Evolutionary conservation across 1,140 invertebrate species (phyloP), one percentile per base, ranked within the genome.

Genomic region (Drosophila varians): DNA sequence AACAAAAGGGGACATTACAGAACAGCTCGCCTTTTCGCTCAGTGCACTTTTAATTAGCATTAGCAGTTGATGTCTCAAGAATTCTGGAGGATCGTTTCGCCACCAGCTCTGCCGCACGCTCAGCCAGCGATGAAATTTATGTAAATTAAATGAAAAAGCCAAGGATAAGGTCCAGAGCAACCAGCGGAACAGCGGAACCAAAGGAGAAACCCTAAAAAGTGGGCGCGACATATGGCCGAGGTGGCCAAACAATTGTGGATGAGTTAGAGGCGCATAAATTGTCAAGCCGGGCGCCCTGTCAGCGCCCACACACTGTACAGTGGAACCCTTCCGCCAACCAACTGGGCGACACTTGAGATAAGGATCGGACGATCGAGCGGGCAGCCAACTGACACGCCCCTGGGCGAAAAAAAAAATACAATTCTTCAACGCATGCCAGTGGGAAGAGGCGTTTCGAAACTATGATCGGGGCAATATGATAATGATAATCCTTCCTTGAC

Each of bases 91-190:
- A 53, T 45, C 21, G 16, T 46, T 36, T 51, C 55, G 38, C 46
- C 9, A 61, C 42, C 40, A n/a, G 25, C 25, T 6, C 21, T 21
- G 2, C 40, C 28, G 6, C 28, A 31, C 28, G 54, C 21, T 36
- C 80, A 84, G 80, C 80, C 55, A 86, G 72, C 72, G 69, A 87
- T 86, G 82, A 86, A 86, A 86, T 86, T 86, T 86, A 86, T 86
- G 80, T 65, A 86, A 87, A 86, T 87, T 80, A 58, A 86, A 86
- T 80, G 65, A 80, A 57, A 71, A 71, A 46, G 16, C 48, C 36
- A 72, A 47, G 42, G 34, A 46, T 54, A 61, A 84, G 77, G 76
- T 80, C 80, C 7, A 1, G 28, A 3, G 26, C 76, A 87, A 86
- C 58, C 52, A 86, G 80, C 80, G 80, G 83, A 86, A 86, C 78